Evolutionary conservation across 2,113 vertebrate species (phyloP).

Genomic region (Lepus americanus): DNA sequence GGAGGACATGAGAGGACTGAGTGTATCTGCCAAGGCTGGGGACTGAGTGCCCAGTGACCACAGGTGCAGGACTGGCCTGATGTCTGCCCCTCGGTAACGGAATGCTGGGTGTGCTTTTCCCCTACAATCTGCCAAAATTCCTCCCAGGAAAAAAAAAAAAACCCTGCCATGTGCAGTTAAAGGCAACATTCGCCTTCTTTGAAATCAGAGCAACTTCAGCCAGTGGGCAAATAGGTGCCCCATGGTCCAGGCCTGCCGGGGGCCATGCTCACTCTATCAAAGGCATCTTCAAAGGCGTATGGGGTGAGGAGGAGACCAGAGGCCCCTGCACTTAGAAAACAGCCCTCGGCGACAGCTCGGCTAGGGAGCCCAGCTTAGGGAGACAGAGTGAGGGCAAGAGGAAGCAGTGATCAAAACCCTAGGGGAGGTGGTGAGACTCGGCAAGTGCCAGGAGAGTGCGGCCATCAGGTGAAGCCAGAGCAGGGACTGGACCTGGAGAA

Average conservation of each 20-base stretch:
- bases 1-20: background rate
- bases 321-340: background rate
- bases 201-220: slow-evolving; percentile 62
- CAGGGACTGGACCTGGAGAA: background rate
- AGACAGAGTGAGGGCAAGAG: background rate
- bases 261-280: slow-evolving; percentile 40
- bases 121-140: slow-evolving; percentile 43
- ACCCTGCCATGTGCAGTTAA: slow-evolving; percentile 43
- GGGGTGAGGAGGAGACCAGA: background rate
- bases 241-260: background rate
- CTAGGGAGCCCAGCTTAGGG: background rate
- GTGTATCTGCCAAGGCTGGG: background rate
- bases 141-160: slow-evolving; percentile 39
- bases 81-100: background rate
- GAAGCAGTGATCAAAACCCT: background rate
- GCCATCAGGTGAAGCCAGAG: background rate
- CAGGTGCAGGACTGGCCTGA: background rate
- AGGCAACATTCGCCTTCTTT: slow-evolving; percentile 70
- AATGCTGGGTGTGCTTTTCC: background rate
- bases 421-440: no score
- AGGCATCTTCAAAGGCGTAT: slow-evolving; percentile 58
- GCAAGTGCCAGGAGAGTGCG: background rate
- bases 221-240: slow-evolving; percentile 47
- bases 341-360: background rate
- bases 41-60: background rate